phyloP scores from a whole-genome alignment of 2,113 vertebrate species.

The Sinosuthora webbiana region DNA sequence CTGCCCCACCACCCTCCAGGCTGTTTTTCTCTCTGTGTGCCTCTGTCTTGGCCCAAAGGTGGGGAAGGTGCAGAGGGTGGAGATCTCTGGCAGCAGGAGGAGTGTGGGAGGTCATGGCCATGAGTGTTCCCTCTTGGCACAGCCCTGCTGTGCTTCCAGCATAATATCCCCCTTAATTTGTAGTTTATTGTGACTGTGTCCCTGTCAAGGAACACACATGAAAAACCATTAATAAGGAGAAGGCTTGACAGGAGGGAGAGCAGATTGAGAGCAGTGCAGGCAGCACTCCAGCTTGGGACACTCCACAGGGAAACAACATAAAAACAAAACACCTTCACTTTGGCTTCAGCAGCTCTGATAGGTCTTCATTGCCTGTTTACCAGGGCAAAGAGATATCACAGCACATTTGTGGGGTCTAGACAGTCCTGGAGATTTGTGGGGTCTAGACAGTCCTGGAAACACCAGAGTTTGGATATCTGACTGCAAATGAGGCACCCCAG shows the following conservation, averaged over 20 bases:
- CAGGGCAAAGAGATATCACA: not conserved
- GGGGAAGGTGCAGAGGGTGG: not conserved
- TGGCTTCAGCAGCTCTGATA: not conserved
- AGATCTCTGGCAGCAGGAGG: not conserved
- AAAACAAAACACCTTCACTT: not conserved
- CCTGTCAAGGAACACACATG: not conserved
- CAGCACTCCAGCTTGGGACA: accelerated
- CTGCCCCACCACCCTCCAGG: not conserved
- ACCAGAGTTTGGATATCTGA: accelerated
- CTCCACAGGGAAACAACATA: accelerated
- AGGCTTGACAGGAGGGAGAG: not conserved
- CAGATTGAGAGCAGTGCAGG: accelerated
- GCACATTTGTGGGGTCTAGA: not conserved
- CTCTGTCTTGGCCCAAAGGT: not conserved
- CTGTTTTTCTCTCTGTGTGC: not conserved
- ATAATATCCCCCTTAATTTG: not conserved
- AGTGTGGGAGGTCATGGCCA: accelerated
- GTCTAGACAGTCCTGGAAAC: too few species aligned
- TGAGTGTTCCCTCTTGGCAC: not conserved
- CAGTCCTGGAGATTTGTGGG: not conserved
- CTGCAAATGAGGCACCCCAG: accelerated
- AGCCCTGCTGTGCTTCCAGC: not conserved
- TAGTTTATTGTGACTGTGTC: too few species aligned
- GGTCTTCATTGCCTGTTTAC: not conserved
- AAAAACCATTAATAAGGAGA: not conserved